Percentiles rank a stretch among this genome's conserved stretches.
Evolutionary conservation across 2,888 invertebrate genomes (phyloP).

Genomic region (Drosophila eohydei): DNA sequence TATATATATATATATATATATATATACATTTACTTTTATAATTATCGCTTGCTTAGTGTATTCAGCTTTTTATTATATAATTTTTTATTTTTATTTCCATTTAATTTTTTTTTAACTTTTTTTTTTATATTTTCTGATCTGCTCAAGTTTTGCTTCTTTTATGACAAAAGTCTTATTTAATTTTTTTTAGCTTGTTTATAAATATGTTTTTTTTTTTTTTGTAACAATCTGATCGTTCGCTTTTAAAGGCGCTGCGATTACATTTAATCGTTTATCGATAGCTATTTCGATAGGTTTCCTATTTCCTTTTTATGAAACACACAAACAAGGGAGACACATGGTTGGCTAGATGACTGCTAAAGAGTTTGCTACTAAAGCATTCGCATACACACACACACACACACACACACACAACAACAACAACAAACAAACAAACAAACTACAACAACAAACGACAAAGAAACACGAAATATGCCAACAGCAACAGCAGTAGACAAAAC

Average conservation of each 20-base stretch:
- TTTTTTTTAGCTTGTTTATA: background rate
- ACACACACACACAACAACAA: conserved; percentile 1
- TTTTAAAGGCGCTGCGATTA: background rate
- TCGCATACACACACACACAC: background rate
- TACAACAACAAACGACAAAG: background rate
- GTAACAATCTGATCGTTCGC: background rate
- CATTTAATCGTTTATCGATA: background rate
- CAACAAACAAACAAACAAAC: background rate
- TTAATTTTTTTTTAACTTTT: background rate
- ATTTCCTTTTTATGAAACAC: background rate
- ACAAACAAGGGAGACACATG: background rate
- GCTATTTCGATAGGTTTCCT: background rate
- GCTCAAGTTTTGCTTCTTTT: background rate
- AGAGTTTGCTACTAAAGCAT: conserved; percentile 17
- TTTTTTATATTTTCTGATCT: background rate
- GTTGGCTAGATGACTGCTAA: conserved; percentile 22
- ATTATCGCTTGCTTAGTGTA: conserved; percentile 5
- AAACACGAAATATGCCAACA: conserved; percentile 27
- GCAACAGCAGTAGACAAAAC: conserved; percentile 38
- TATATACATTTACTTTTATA: conserved; percentile 1
- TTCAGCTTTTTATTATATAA: background rate
- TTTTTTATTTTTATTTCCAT: background rate
- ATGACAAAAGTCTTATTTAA: background rate
- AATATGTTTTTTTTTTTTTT: background rate
- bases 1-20: background rate